Base-by-base conservation (phyloP, 2,113 vertebrate genomes). In the Mesocricetus auratus region DNA sequence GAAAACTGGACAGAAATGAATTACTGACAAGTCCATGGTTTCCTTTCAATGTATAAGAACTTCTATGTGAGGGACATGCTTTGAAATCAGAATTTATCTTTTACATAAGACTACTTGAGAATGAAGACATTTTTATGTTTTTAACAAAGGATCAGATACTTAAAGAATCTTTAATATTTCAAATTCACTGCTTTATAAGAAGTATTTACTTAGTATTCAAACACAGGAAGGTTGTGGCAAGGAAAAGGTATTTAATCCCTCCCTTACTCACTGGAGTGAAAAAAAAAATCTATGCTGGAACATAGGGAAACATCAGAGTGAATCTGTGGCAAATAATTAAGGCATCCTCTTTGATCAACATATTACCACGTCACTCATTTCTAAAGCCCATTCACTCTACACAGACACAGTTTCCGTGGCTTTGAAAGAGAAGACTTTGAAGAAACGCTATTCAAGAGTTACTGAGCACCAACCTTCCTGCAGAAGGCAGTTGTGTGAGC, bases 51-150 rank as follows among this genome's bases (percentile, higher is more conserved):
- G 29, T 91, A 39, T 74, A 79, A 94, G 77, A 94, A 75, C 12
- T 92, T 93, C 66, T 86, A 58, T 90, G 58, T 73, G 60, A 96
- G 86, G 69, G 17, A 87, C 26, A 78, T 85, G 88, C 58, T 66
- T 91, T 93, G 87, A 96, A 94, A 96, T 90, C 82, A 91, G 73
- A 86, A 89, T 79, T 96, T 89, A 50, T 1, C 81, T 91, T 95
- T 96, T 94, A 96, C n/a, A 31, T 79, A 93, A 95, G 33, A 78
- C 42, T 83, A 78, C n/a, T 86, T 66, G n/a, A 21, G 45, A 93
- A 96, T 53, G 26, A 83, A 96, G 95, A 77, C 39, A 42, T 6
- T 36, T 45, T 24, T 39, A 21, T 47, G 66, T 60, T 71, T 78
- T 71, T 89, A 47, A 82, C 90, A 64, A 47, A 74, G 71, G 31